phyloP scores from a whole-genome alignment of 2,113 vertebrate genomes.

The Narcine bancroftii region DNA sequence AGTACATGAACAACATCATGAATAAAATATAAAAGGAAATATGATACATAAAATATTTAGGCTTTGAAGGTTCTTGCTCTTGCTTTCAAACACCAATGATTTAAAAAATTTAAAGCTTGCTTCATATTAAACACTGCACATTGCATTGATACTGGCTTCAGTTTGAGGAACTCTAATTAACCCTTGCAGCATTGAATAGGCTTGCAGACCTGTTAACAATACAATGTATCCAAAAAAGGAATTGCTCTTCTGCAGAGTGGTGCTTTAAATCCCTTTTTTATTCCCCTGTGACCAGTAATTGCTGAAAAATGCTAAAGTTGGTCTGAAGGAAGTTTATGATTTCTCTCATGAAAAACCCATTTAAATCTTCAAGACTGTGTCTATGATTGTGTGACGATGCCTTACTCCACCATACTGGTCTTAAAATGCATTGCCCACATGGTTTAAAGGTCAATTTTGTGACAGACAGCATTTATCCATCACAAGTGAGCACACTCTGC shows the following conservation, averaged over 20 bases:
- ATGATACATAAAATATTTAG: slow-evolving; percentile 47
- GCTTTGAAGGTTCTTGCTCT: slow-evolving; percentile 23
- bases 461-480: neutral
- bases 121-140: slow-evolving; percentile 30
- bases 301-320: neutral
- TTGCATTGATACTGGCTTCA: neutral
- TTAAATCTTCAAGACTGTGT: neutral
- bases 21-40: slow-evolving; percentile 47
- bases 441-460: neutral
- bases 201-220: neutral
- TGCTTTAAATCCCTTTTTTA: neutral
- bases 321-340: neutral
- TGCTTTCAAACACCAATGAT: slow-evolving; percentile 7
- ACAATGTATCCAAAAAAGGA: neutral
- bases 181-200: neutral
- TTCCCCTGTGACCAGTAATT: neutral
- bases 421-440: neutral
- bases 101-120: slow-evolving; percentile 33
- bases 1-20: slow-evolving; percentile 38
- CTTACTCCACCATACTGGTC: neutral
- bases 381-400: neutral
- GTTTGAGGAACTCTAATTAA: slow-evolving; percentile 11
- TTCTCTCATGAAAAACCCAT: neutral
- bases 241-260: neutral
- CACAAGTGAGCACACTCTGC: neutral